Percentiles rank a stretch among this genome's conserved stretches.
These are phyloP conservation scores for Scaptomyza polygonia DNA, from an alignment of 2,888 invertebrate species.

Conservation along the genomic window DNA sequence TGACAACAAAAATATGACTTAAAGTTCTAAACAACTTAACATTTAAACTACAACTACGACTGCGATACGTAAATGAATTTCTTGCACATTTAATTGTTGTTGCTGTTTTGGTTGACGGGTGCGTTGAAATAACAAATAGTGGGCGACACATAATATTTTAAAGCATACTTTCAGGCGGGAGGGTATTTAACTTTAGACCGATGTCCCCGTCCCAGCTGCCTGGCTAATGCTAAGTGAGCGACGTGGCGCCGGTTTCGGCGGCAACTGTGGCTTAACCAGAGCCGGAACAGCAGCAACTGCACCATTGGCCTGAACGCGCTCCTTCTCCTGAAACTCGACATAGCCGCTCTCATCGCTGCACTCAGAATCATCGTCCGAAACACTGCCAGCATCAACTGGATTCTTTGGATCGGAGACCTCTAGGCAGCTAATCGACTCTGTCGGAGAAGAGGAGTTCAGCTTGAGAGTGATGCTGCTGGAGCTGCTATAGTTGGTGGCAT, in stretches of 20 bases:
- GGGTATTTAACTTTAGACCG: slow-evolving; percentile 51
- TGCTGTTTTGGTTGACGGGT: slow-evolving; percentile 42
- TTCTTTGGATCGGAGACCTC: slow-evolving; percentile 36
- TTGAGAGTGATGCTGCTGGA: slow-evolving; percentile 82
- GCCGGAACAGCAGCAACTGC: slow-evolving; percentile 18
- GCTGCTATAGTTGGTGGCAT: slow-evolving; percentile 81
- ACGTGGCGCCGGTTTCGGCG: slow-evolving; percentile 80
- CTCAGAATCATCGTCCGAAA: slow-evolving; percentile 87
- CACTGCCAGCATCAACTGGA: slow-evolving; percentile 20
- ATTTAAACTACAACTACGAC: slow-evolving; percentile 46
- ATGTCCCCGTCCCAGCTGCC: slow-evolving; percentile 48
- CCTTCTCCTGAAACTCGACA: slow-evolving; percentile 89
- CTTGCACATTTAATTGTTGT: slow-evolving; percentile 52
- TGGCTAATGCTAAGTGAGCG: slow-evolving; percentile 55
- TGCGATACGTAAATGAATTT: slow-evolving; percentile 64
- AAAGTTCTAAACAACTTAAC: slow-evolving; percentile 48
- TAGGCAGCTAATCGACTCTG: slow-evolving; percentile 60
- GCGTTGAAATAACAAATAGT: slow-evolving; percentile 70
- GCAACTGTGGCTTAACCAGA: slow-evolving; percentile 48
- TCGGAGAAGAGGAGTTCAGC: slow-evolving; percentile 65
- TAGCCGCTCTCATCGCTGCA: slow-evolving; percentile 96
- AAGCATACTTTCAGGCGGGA: slow-evolving; percentile 54
- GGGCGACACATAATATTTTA: slow-evolving; percentile 33
- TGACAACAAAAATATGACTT: slow-evolving; percentile 65
- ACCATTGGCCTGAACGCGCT: slow-evolving; percentile 42